Percentiles rank a stretch among this genome's conserved stretches.
phyloP scores from a whole-genome alignment of 2,797 vertebrate genomes.

The Echiichthys vipera region DNA sequence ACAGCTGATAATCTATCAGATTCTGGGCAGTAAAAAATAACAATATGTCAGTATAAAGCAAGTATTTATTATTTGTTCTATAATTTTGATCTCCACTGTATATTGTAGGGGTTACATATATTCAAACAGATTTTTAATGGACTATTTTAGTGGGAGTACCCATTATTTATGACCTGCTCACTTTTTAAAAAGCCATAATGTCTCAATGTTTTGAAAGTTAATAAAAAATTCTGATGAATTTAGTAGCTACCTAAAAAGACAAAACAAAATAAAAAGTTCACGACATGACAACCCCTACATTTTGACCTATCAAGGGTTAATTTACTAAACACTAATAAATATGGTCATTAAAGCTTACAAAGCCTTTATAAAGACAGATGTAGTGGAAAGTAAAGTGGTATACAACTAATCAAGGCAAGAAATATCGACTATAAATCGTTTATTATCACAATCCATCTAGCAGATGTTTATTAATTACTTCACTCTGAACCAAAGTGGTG shows the following conservation, averaged over 20 bases:
- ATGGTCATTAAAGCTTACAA: not conserved
- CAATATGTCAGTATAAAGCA: too few species aligned
- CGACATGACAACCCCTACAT: not conserved
- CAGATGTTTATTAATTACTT: not conserved
- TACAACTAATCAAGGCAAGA: not conserved
- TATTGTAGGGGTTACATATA: not conserved
- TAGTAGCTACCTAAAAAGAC: not conserved
- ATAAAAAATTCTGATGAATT: not conserved
- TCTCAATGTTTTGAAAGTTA: not conserved
- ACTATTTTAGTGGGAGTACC: not conserved
- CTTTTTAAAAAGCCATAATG: not conserved
- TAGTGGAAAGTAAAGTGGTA: not conserved
- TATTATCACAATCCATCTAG: not conserved
- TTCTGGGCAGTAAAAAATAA: too few species aligned
- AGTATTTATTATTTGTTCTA: too few species aligned
- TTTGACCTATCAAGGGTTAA: not conserved
- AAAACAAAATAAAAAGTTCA: not conserved
- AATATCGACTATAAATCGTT: not conserved
- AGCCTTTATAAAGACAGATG: not conserved
- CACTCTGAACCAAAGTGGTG: not conserved
- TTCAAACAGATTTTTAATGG: too few species aligned
- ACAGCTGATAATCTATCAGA: too few species aligned
- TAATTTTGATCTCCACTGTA: too few species aligned
- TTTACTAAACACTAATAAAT: not conserved
- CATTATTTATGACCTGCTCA: not conserved